These are phyloP conservation scores for Siniperca scherzeri DNA, from an alignment of 2,797 vertebrate species.

Conservation along the genomic window DNA sequence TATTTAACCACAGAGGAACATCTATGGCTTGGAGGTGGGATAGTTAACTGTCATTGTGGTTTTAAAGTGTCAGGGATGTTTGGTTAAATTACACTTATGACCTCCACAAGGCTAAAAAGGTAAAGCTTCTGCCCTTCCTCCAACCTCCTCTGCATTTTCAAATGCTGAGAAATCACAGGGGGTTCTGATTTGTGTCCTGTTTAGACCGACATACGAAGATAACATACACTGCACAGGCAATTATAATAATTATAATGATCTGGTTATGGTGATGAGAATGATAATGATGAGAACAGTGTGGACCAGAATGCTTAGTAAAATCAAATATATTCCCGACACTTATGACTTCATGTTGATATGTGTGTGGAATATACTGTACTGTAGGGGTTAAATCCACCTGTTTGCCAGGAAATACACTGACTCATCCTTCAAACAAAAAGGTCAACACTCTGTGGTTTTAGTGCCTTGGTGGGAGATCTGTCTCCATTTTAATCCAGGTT, in stretches of 20 bases:
- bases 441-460: conserved; percentile 22
- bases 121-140: conserved; percentile 31
- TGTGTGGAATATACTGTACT: background rate
- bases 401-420: conserved; percentile 29
- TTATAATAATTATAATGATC: conserved; percentile 76
- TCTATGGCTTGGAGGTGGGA: background rate
- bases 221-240: conserved; percentile 66
- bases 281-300: conserved; percentile 60
- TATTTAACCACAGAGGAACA: conserved; percentile 27
- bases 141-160: background rate
- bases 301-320: conserved; percentile 23
- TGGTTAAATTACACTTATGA: conserved; percentile 47
- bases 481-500: conserved; percentile 21
- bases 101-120: conserved; percentile 8
- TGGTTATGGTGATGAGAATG: conserved; percentile 65
- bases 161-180: conserved; percentile 25
- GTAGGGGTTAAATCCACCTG: conserved; percentile 12
- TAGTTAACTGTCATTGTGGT: background rate
- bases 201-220: conserved; percentile 57
- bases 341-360: conserved; percentile 23
- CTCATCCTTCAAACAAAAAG: conserved; percentile 34
- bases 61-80: conserved; percentile 34
- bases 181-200: conserved; percentile 59
- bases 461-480: background rate
- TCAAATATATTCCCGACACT: conserved; percentile 45